A percentile compares a stretch with the other conserved stretches of the same genome.
These are phyloP conservation scores for Chunga burmeisteri DNA, from an alignment of 2,113 vertebrate species.

Conservation along the genomic window DNA sequence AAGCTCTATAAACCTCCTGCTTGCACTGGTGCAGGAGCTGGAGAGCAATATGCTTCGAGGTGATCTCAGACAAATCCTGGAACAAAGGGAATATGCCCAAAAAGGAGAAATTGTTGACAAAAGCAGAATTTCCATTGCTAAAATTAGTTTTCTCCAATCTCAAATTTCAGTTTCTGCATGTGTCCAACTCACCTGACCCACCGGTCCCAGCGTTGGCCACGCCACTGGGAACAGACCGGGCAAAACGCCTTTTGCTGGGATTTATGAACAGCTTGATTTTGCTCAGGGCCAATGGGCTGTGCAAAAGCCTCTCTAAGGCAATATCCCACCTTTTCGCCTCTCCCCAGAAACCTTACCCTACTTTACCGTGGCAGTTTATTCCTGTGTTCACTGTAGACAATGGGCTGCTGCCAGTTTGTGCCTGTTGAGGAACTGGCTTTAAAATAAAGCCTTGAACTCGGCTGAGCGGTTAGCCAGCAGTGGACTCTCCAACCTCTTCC, in stretches of 20 bases:
- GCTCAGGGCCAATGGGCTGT: neutral
- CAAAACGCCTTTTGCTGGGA: neutral
- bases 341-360: neutral
- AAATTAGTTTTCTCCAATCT: neutral
- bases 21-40: neutral
- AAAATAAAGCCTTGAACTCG: neutral
- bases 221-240: neutral
- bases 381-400: neutral
- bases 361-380: neutral
- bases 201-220: accelerated
- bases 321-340: neutral
- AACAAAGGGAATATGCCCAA: neutral
- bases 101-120: neutral
- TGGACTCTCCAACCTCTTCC: neutral
- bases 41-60: neutral
- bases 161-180: neutral
- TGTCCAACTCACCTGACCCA: neutral
- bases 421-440: neutral
- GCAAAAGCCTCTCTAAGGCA: neutral
- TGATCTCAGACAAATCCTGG: neutral
- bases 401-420: neutral
- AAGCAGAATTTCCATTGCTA: neutral
- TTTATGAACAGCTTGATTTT: neutral
- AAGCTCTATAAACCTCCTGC: neutral
- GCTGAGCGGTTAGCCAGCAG: neutral